These are phyloP conservation scores for Glaucidium brasilianum DNA, from an alignment of 2,113 vertebrate genomes.

Conservation along the genomic window DNA sequence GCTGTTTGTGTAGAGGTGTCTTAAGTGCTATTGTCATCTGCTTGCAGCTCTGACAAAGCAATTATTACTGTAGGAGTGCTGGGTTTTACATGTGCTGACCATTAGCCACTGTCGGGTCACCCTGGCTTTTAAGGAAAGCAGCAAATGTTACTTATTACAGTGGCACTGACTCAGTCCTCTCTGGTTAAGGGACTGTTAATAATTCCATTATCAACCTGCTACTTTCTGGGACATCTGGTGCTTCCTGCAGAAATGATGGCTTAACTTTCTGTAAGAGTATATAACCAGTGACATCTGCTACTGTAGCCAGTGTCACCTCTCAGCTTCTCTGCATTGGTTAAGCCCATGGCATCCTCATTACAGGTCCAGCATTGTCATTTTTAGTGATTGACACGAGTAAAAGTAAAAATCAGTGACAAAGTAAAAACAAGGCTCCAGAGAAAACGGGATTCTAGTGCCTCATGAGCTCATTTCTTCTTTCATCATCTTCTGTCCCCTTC, in stretches of 20 bases:
- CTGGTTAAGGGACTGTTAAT: conserved; percentile 46
- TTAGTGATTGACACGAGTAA: not conserved
- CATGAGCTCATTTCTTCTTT: not conserved
- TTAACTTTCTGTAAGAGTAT: not conserved
- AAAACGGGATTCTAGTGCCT: not conserved
- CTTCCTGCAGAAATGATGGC: not conserved
- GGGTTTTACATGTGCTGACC: conserved; percentile 63
- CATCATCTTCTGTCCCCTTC: not conserved
- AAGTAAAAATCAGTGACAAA: not conserved
- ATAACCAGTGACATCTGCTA: not conserved
- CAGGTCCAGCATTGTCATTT: not conserved
- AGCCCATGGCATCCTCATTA: not conserved
- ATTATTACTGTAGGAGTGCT: conserved; percentile 82
- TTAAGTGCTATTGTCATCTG: conserved; percentile 88
- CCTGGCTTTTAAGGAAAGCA: conserved; percentile 83
- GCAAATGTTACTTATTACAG: conserved; percentile 84
- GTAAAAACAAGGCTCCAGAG: not conserved
- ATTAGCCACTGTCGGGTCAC: conserved; percentile 76
- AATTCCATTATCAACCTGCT: conserved; percentile 30
- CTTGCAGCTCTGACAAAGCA: conserved; percentile 84
- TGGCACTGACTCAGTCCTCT: conserved; percentile 72
- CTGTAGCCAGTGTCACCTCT: not conserved
- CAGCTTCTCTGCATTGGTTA: not conserved
- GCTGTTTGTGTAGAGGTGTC: conserved; percentile 86
- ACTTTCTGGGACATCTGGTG: not conserved